A percentile compares a stretch with the other conserved stretches of the same genome.
Evolutionary conservation across 53 echinoderm and acorn worm genomes (phyloP).

Genomic region (Echinarachnius parma): DNA sequence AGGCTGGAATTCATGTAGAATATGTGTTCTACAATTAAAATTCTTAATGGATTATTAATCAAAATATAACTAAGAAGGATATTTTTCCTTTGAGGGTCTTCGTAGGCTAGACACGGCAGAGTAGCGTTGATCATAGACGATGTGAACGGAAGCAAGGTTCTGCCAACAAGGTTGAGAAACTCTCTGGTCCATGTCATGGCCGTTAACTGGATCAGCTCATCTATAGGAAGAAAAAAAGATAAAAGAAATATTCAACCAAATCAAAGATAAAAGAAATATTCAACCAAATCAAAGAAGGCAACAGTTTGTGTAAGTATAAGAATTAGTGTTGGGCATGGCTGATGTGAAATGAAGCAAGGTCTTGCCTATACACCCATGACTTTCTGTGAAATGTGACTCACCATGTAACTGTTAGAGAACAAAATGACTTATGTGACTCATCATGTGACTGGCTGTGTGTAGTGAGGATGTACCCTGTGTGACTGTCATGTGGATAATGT

Average conservation of each 20-base stretch:
- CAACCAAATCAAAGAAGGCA: neutral
- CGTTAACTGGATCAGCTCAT: conserved; percentile 86
- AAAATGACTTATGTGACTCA: no score
- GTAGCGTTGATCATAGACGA: conserved; percentile 66
- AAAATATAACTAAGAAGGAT: conserved; percentile 62
- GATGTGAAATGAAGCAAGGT: no score
- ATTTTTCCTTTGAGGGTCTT: conserved; percentile 67
- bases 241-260: no score
- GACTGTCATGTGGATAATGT: no score
- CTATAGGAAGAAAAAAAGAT: conserved; percentile 25
- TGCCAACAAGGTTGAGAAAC: conserved; percentile 78
- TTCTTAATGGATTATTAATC: neutral
- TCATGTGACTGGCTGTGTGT: no score
- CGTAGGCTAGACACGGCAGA: conserved; percentile 76
- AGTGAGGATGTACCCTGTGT: no score
- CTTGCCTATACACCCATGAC: no score
- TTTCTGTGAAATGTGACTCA: no score
- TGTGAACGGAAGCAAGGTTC: conserved; percentile 73
- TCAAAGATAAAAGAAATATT: no score
- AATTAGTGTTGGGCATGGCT: no score
- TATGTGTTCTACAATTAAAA: neutral
- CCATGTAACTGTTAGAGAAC: no score
- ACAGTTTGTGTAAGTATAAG: neutral
- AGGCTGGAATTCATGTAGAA: neutral
- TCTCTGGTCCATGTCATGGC: conserved; percentile 91